Evolutionary conservation across 2,113 vertebrate species (phyloP).

Genomic region (Riparia riparia): DNA sequence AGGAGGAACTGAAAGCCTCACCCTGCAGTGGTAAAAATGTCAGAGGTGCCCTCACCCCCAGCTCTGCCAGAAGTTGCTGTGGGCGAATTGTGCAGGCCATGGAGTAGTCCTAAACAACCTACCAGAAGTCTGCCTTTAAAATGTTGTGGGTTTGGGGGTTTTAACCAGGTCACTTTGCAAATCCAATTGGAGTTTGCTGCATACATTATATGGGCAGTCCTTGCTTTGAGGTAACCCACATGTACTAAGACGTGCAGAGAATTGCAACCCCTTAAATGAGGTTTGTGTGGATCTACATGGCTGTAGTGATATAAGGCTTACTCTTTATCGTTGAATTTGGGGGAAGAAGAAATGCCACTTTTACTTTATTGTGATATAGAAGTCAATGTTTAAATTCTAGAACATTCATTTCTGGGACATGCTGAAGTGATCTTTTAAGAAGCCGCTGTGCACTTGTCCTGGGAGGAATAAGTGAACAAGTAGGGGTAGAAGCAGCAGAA

Average conservation of each 20-base stretch:
- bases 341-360: not conserved
- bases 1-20: slow-evolving; percentile 23
- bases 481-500: not conserved
- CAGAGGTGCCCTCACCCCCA: not conserved
- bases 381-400: not conserved
- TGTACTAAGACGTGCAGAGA: not conserved
- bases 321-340: not conserved
- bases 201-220: not conserved
- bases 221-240: not conserved
- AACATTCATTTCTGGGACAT: not conserved
- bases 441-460: not conserved
- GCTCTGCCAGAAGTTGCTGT: not conserved
- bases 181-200: not conserved
- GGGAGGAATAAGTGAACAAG: not conserved
- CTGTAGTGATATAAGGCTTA: not conserved
- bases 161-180: not conserved
- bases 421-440: not conserved
- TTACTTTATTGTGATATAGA: not conserved
- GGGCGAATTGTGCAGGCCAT: not conserved
- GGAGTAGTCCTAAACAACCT: not conserved
- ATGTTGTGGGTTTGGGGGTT: not conserved
- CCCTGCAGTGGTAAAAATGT: not conserved
- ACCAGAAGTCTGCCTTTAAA: not conserved
- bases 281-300: not conserved
- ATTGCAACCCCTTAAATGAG: not conserved